Percentiles rank a stretch among this genome's conserved stretches.
phyloP scores from a whole-genome alignment of 2,888 invertebrate species.

The Calameuta idolon region DNA sequence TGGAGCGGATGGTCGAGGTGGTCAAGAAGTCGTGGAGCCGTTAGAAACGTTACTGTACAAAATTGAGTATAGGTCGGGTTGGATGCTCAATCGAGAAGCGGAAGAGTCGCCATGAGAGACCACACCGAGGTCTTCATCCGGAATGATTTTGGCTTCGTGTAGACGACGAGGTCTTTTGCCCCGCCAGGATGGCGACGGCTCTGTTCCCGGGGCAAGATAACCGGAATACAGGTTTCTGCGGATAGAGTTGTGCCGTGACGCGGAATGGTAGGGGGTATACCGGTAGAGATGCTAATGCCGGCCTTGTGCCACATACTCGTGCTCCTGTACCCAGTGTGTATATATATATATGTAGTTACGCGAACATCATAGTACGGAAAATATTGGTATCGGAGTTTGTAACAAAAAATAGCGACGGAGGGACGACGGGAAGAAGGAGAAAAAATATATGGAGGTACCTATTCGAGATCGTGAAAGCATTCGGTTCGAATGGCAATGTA shows the following conservation, averaged over 20 bases:
- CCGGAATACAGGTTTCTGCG: conserved; percentile 62
- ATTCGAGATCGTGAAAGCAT: neutral
- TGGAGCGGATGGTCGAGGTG: neutral
- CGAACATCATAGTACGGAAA: neutral
- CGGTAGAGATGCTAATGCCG: conserved; percentile 68
- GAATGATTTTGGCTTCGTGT: conserved; percentile 17
- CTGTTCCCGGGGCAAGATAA: conserved; percentile 49
- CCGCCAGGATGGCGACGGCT: conserved; percentile 33
- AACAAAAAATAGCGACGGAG: neutral
- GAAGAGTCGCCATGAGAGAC: neutral
- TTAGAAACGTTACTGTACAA: neutral
- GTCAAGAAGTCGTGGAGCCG: neutral
- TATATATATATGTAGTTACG: conserved; percentile 7
- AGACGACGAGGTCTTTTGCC: conserved; percentile 37
- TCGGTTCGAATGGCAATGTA: neutral
- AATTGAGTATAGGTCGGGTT: neutral
- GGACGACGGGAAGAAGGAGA: neutral
- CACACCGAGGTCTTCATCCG: conserved; percentile 8
- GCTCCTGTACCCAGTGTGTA: conserved; percentile 42
- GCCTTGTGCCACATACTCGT: conserved; percentile 65
- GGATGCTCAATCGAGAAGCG: neutral
- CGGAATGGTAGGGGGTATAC: conserved; percentile 60
- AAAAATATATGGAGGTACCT: neutral
- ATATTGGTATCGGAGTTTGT: neutral
- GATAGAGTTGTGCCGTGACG: conserved; percentile 57